Base-by-base conservation (phyloP, 2,113 vertebrate genomes). In the Lagopus leucura region DNA sequence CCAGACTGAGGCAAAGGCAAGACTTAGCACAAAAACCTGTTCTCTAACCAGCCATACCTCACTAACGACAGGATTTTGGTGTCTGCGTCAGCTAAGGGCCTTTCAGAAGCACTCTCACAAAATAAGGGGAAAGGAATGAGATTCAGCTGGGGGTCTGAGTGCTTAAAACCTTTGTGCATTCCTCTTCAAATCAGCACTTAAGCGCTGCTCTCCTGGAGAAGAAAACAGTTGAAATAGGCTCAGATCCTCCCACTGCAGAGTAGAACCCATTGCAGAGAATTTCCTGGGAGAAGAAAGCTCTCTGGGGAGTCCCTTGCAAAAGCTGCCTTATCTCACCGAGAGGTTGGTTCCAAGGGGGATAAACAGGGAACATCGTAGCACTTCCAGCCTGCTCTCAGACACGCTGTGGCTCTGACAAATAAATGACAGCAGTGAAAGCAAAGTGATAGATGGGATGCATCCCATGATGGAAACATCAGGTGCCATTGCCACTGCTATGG, bases 371-470 rank as follows among this genome's bases (percentile, higher is more conserved):
- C 27, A 28, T 15, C 0, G 1, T 70, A 12, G 18, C 14, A 18
- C 45, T 14, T 57, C 40, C 48, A 42, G 21, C 21, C 48, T 65
- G 43, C 70, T 30, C 6, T 6, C 2, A 2, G 63, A 86, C 20
- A 45, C 30, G 67, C 30, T 24, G 36, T 21, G 13, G 14, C 48
- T 47, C n/a, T 71, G 6, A 18, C 2, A 6, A 3, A 13, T 24
- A 43, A 86, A 19, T 32, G 77, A 32, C 1, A 2, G 30, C 36
- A 85, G 60, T 0, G 1, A 58, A 1, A 88, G 58, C 9, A 47
- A 28, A 3, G 8, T 22, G 22, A n/a, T 0, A 38, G 64, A 27
- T 0, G 0, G 10, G 60, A 36, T 19, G 22, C 14, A 60, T 19
- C 66, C 54, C 74, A 36, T 13, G 22, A 50, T n/a, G 38, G 50